A percentile compares a stretch with the other conserved stretches of the same genome.
Conservation (phyloP, 2,113 vertebrate genomes). For the Heptranchias perlo region DNA sequence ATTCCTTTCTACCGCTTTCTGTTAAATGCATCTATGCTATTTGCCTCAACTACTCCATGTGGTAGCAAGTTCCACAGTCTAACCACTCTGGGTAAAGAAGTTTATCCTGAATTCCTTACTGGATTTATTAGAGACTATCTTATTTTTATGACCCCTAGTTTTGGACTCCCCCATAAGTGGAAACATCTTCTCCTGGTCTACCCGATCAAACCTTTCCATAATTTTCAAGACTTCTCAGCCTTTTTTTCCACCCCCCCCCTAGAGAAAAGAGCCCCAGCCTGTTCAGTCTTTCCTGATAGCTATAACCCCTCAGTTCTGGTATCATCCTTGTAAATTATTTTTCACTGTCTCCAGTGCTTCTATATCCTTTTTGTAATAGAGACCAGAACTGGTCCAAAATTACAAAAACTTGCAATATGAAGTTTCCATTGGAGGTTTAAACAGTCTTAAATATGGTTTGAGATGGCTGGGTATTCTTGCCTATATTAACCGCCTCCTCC, state of each 20-base stretch:
- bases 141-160: neutral
- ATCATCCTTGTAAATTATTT: neutral
- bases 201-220: neutral
- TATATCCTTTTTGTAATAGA: neutral
- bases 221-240: neutral
- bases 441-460: neutral
- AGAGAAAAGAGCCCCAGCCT: neutral
- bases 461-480: neutral
- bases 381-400: neutral
- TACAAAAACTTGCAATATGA: too few relatives aligned
- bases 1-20: too few relatives aligned
- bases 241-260: neutral
- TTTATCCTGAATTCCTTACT: neutral
- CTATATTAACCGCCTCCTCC: neutral
- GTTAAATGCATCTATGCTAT: neutral
- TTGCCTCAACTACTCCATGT: too few relatives aligned
- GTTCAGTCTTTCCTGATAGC: neutral
- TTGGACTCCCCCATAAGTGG: neutral
- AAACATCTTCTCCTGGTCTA: neutral
- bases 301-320: neutral
- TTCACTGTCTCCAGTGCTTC: neutral
- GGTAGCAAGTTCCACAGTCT: neutral
- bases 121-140: neutral
- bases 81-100: neutral
- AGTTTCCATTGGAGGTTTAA: too few relatives aligned